Base-by-base conservation (phyloP, 2,888 invertebrate species). In the Leucozona laternaria region DNA sequence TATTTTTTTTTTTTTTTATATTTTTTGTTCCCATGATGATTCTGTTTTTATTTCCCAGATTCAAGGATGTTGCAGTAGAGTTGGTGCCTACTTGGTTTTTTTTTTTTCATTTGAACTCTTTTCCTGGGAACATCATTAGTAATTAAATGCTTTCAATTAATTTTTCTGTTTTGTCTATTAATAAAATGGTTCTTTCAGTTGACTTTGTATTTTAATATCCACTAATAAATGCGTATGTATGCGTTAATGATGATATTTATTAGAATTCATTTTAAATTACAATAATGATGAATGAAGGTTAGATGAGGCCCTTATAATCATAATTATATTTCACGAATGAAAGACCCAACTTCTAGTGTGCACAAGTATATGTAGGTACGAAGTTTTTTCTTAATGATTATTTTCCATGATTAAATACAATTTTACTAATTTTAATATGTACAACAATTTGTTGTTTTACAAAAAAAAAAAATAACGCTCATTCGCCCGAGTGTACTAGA, bases 21-120 rank as follows among this genome's bases (percentile, higher is more conserved):
- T 37, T 57, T 71, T 31, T 8, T 31, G 3, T 34, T 58, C 48
- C 55, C 28, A 48, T 58, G 64, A 64, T 64, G 64, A 31, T 66
- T 64, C 45, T 58, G 25, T 31, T 60, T 76, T 72, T 43, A 66
- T 71, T 66, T 72, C 31, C 40, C 31, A 60, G 31, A 48, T 60
- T 79, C 79, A 76, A 87, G 82, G 80, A 81, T 81, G 80, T 50
- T 77, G 81, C 80, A 73, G 78, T 83, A 45, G 58, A 58, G 57
- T 15, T 3, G 22, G 34, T 68, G 40, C 20, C 55, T 34, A 11
- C 10, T 68, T 58, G n/a, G n/a, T 40, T 60, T 43, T 58, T 45
- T 40, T 34, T 31, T 15, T 50, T 0, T 50, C 13, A 11, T 37
- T 66, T 73, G 48, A 55, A 64, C 43, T 37, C 58, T n/a, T 60